Base-by-base conservation (phyloP, 1,140 invertebrate species). In the Cryptotermes secundus region DNA sequence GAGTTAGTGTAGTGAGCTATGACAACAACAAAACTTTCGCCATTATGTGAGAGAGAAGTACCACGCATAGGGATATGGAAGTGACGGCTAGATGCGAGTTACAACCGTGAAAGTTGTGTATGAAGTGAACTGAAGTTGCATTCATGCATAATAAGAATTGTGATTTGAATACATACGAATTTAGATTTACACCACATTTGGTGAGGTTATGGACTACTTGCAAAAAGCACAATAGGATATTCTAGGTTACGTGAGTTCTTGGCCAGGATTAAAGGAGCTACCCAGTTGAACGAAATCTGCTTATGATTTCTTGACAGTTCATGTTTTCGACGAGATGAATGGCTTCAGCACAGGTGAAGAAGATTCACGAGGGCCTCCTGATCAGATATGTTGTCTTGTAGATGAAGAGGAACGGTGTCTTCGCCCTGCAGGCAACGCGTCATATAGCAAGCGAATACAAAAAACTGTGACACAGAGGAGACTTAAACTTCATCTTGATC, bases 401-500 rank as follows among this genome's bases (percentile, higher is more conserved):
- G 97, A 99, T 90, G 96, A 97, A 88, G 93, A 94, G 85, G 94
- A 96, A 84, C 92, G 97, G 84, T 99, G 98, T 91, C 92, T 93
- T 85, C 93, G 96, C 87, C 92, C 94, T 80, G 97, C 98, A 86
- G 97, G 98, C 82, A 99, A 99, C 92, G 98, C 98, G 85, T 97
- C 96, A 72, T 99, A 99, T 90, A 98, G 96, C 90, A 99, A 99
- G 89, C 93, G 97, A 86, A 97, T 99, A 87, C 97, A 99, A 90
- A 98, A 98, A 89, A 98, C 96, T 85, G 97, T 98, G n/a, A 95
- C 96, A 82, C 97, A 98, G 88, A 93, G 96, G 86, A 95, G 96
- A 88, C 93, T 99, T 1, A 97, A 97, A 89, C 93, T 99, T 24
- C 95, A 94, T 89, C 94, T 97, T 85, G 97, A 99, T 91, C 93